These are phyloP conservation scores for Rhinophrynus dorsalis DNA, from an alignment of 2,797 vertebrate species.

Conservation along the genomic window DNA sequence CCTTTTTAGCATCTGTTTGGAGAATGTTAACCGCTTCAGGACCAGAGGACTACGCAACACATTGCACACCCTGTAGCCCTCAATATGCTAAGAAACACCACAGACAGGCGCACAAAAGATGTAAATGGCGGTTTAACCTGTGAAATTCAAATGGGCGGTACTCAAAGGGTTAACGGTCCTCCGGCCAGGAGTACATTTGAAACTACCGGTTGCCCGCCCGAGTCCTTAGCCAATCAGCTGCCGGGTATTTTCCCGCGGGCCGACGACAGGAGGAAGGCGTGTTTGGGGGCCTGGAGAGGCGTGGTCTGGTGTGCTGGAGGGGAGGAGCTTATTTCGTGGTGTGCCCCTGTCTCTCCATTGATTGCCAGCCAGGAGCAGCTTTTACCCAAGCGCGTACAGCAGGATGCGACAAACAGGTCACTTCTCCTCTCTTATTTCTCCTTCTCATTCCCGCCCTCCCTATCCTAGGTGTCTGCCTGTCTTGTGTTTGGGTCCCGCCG, in stretches of 20 bases:
- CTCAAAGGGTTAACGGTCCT: too few relatives aligned
- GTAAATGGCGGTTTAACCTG: too few relatives aligned
- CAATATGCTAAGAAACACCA: too few relatives aligned
- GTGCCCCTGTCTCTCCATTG: conserved; percentile 44
- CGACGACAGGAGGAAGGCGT: conserved; percentile 7
- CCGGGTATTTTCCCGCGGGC: conserved; percentile 38
- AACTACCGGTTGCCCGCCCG: conserved; percentile 15
- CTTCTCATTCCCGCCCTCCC: neutral
- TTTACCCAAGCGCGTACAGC: conserved; percentile 16
- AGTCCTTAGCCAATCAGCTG: conserved; percentile 9
- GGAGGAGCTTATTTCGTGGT: conserved; percentile 25
- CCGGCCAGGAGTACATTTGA: conserved; percentile 9
- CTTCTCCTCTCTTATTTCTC: neutral
- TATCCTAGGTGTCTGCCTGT: neutral
- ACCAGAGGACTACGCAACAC: too few relatives aligned
- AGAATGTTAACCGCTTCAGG: too few relatives aligned
- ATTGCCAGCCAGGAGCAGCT: conserved; percentile 45
- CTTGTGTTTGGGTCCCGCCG: neutral
- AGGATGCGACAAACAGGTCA: conserved; percentile 48
- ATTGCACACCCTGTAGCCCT: too few relatives aligned
- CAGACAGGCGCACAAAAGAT: too few relatives aligned
- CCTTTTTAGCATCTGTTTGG: too few relatives aligned
- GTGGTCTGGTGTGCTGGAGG: neutral
- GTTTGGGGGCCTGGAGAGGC: neutral
- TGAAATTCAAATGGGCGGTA: too few relatives aligned